Conservation (phyloP, 2,888 invertebrate species). For the Apodemia mormo region DNA sequence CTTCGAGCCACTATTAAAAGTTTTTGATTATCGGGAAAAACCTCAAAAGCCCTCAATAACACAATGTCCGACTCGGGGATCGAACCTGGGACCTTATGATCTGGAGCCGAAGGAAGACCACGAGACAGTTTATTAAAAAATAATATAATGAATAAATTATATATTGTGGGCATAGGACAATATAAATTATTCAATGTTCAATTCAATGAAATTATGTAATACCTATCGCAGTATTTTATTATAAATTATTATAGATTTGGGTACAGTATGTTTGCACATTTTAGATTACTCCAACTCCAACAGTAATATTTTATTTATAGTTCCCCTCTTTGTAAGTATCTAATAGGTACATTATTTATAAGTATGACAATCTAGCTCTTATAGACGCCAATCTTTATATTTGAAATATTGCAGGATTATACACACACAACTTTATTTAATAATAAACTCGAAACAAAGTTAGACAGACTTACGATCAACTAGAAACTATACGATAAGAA, state of each 20-base stretch:
- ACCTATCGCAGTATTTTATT: neutral
- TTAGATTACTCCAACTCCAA: neutral
- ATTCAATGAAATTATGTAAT: no score
- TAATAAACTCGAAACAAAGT: neutral
- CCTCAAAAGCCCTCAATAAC: no score
- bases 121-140: no score
- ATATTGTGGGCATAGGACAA: no score
- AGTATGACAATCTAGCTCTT: neutral
- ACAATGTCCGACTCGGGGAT: no score
- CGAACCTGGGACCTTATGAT: no score
- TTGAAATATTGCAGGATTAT: conserved; percentile 6
- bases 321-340: neutral
- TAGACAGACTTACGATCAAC: neutral
- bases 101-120: no score
- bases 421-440: neutral
- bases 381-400: neutral
- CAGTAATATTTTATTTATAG: conserved; percentile 1
- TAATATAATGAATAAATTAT: no score
- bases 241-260: neutral
- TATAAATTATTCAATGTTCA: no score
- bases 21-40: no score
- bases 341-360: conserved; percentile 12
- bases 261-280: neutral
- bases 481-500: neutral
- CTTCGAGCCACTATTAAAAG: no score